Evolutionary conservation across 2,888 invertebrate species (phyloP), one percentile per base, ranked within the genome.

Genomic region (Morpho helenor): DNA sequence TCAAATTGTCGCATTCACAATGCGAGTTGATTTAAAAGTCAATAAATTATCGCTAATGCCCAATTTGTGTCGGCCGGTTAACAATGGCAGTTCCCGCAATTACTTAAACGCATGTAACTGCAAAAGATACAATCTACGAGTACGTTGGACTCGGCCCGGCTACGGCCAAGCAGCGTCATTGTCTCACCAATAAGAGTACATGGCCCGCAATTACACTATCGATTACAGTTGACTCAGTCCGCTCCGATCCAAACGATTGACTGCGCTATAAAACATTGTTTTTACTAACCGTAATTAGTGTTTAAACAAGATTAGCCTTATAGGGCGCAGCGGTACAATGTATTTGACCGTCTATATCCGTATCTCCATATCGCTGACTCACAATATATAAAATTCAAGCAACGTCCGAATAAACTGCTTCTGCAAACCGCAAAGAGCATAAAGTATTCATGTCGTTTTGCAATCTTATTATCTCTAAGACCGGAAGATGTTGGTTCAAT

Each of bases 31-130:
- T 86, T 84, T 82, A 78, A 85, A 86, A 85, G 77, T 79, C 87
- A 82, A 89, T 90, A 89, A 87, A 89, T 89, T 90, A 90, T 88
- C 73, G 84, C 84, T 86, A 89, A 90, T 88, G 87, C 89, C 86
- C 88, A 89, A 89, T 89, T 89, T 89, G 89, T 84, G 87, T 87
- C 87, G 79, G 79, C 77, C 77, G 80, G 83, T 76, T 85, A 87
- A 90, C 90, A 90, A 90, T 90, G 83, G 82, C 81, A 70, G 86
- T 88, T 89, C 88, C 87, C 89, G 87, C 87, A 88, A 90, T 90
- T 89, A 90, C 87, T 88, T 88, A 88, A 90, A 90, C 84, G 84
- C 84, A 80, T 87, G 88, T 89, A 87, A 86, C 84, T 83, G 79
- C 79, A 76, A 77, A 75, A 78, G 89, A 90, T 90, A 89, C 84